Conservation (phyloP, 1,140 invertebrate species). For the Bombus fervidus region DNA sequence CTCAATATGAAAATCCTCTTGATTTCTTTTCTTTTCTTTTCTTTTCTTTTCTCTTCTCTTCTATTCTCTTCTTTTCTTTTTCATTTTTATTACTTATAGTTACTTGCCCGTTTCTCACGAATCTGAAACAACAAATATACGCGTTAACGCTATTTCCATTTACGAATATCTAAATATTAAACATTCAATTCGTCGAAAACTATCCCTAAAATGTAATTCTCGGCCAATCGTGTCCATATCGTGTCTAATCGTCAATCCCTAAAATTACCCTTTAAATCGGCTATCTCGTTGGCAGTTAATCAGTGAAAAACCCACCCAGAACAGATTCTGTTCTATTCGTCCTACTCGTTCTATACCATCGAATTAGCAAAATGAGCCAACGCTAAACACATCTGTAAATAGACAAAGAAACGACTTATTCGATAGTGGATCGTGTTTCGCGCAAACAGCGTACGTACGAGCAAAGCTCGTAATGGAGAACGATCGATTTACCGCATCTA, state of each 20-base stretch:
- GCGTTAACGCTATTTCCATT: too few relatives aligned
- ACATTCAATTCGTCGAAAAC: neutral
- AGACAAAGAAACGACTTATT: neutral
- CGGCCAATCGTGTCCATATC: too few relatives aligned
- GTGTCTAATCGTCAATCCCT: too few relatives aligned
- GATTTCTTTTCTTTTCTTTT: too few relatives aligned
- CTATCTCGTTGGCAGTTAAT: neutral
- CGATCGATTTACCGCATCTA: slow-evolving; percentile 69
- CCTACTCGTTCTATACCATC: neutral
- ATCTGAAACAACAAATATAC: too few relatives aligned
- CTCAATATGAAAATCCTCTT: too few relatives aligned
- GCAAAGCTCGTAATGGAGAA: neutral
- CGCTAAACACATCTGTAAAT: neutral
- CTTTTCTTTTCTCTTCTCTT: too few relatives aligned
- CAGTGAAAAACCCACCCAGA: neutral
- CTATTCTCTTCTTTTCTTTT: too few relatives aligned
- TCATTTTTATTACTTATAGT: too few relatives aligned
- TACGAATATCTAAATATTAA: neutral
- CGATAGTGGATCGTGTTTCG: neutral
- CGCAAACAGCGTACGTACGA: too few relatives aligned
- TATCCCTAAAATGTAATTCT: neutral
- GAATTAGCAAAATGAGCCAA: neutral
- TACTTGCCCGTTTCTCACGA: too few relatives aligned
- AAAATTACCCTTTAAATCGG: neutral
- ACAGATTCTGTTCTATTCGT: neutral